These are phyloP conservation scores for Drosophila sordidapex DNA, from an alignment of 2,888 invertebrate genomes.

Conservation along the genomic window DNA sequence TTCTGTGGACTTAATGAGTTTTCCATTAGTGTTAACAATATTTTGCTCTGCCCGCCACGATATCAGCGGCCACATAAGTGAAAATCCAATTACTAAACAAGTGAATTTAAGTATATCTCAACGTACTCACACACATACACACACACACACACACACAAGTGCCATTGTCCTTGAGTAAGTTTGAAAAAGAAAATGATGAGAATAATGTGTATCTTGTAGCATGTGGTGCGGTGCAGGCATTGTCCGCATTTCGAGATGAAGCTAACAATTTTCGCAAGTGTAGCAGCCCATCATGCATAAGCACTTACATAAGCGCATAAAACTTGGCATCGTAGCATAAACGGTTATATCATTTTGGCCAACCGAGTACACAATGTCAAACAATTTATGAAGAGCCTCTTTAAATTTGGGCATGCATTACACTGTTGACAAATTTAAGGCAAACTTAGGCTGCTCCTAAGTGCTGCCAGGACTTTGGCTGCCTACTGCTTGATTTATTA, in stretches of 20 bases:
- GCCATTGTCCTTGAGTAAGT: constrained; percentile 8
- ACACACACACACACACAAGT: not conserved
- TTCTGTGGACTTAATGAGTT: constrained; percentile 60
- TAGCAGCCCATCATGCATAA: constrained; percentile 13
- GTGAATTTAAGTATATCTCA: constrained; percentile 40
- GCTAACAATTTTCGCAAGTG: constrained; percentile 14
- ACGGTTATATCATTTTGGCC: constrained; percentile 2
- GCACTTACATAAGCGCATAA: constrained; percentile 26
- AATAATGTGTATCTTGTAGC: constrained; percentile 28
- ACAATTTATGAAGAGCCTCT: constrained; percentile 25
- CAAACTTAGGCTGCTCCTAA: constrained; percentile 3
- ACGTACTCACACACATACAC: no score
- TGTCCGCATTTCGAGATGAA: constrained; percentile 8
- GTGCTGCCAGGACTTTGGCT: constrained; percentile 8
- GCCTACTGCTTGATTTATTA: constrained; percentile 61
- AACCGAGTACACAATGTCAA: constrained; percentile 23
- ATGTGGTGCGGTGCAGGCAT: not conserved
- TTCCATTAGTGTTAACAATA: constrained; percentile 74
- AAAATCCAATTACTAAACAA: constrained; percentile 68
- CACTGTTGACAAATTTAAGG: constrained; percentile 56
- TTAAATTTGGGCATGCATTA: constrained; percentile 40
- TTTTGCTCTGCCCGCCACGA: constrained; percentile 34
- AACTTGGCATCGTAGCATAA: not conserved
- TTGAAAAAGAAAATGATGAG: not conserved
- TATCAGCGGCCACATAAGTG: constrained; percentile 46